Conservation (phyloP, 2,113 vertebrate species). For the Polyodon spathula region DNA sequence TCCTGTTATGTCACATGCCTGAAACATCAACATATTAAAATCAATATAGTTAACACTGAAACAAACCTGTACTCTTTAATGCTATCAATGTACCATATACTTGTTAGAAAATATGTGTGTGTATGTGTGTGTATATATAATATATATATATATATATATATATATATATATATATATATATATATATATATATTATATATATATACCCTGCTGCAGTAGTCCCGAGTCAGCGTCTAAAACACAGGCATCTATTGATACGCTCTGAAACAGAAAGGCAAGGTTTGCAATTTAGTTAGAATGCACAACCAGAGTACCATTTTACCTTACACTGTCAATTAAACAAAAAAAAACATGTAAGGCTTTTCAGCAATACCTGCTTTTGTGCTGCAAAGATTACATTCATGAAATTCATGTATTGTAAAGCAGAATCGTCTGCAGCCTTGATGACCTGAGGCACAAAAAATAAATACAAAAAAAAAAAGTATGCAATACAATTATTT, state of each 20-base stretch:
- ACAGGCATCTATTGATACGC: conserved; percentile 87
- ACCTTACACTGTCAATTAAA: background rate
- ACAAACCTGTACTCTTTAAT: too few relatives aligned
- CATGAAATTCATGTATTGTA: conserved; percentile 98
- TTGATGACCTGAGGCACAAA: conserved; percentile 73
- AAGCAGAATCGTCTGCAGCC: conserved; percentile 83
- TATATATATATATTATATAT: too few relatives aligned
- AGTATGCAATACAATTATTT: too few relatives aligned
- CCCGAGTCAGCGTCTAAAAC: conserved; percentile 87
- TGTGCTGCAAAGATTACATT: conserved; percentile 95
- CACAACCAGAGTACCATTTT: background rate
- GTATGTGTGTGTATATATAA: too few relatives aligned
- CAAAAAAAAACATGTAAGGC: background rate
- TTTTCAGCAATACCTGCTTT: conserved; percentile 68
- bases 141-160: too few relatives aligned
- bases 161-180: too few relatives aligned
- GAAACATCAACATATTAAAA: conserved; percentile 22
- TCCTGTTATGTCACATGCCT: conserved; percentile 96
- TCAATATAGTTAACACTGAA: too few relatives aligned
- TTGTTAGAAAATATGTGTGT: background rate
- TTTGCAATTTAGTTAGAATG: too few relatives aligned
- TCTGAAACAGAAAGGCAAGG: conserved; percentile 49
- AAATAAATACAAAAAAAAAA: conserved; percentile 2
- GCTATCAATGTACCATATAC: too few relatives aligned
- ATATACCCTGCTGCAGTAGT: conserved; percentile 75